A percentile compares a stretch with the other conserved stretches of the same genome.
These are phyloP conservation scores for Lethocerus indicus DNA, from an alignment of 1,140 invertebrate genomes.

Conservation along the genomic window DNA sequence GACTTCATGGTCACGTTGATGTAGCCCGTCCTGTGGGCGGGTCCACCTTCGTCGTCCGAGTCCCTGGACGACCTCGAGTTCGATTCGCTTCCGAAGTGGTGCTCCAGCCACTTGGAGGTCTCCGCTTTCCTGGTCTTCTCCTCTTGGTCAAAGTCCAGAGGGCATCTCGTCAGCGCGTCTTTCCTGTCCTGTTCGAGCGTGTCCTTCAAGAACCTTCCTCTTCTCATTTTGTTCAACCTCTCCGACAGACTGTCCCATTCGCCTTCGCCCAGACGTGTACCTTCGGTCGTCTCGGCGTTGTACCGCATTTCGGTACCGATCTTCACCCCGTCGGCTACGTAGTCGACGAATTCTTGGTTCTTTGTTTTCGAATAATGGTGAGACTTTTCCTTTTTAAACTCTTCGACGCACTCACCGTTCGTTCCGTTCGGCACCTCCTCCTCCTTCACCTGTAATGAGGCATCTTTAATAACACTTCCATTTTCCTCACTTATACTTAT, in stretches of 20 bases:
- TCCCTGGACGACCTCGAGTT: constrained; percentile 44
- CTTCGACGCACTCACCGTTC: constrained; percentile 23
- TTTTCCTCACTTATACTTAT: no score
- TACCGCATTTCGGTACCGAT: constrained; percentile 58
- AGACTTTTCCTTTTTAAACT: constrained; percentile 32
- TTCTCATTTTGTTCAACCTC: constrained; percentile 43
- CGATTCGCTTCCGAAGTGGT: constrained; percentile 75
- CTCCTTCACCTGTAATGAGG: constrained; percentile 49
- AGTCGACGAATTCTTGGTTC: constrained; percentile 57
- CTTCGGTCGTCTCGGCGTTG: constrained; percentile 58
- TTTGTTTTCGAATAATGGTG: constrained; percentile 31
- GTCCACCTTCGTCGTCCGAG: constrained; percentile 31
- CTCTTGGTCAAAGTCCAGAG: constrained; percentile 67
- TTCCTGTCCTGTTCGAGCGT: constrained; percentile 42
- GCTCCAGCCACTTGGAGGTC: constrained; percentile 76
- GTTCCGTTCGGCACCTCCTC: constrained; percentile 45
- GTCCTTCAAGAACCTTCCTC: constrained; percentile 21
- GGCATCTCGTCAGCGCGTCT: constrained; percentile 59
- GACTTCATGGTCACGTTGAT: constrained; percentile 66
- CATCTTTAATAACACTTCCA: no score
- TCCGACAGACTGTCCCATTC: constrained; percentile 61
- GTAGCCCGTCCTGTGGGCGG: constrained; percentile 29
- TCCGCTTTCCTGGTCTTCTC: constrained; percentile 75
- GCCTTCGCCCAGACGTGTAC: constrained; percentile 34
- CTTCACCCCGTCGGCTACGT: constrained; percentile 52